Evolutionary conservation across 2,888 invertebrate genomes (phyloP), one percentile per base, ranked within the genome.

Genomic region (Eudasyphora cyanicolor): DNA sequence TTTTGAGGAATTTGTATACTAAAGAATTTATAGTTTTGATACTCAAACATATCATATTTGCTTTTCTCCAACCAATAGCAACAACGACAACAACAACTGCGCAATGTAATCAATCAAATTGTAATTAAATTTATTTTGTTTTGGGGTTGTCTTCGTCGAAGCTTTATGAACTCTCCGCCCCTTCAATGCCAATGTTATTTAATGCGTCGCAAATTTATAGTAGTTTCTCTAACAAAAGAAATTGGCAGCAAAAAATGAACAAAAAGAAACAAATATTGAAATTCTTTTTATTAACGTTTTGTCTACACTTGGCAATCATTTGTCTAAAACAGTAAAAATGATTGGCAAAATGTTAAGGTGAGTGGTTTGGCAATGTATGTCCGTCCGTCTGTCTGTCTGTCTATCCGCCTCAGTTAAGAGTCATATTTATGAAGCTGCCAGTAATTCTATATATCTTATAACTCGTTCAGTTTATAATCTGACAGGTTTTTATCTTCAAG

Each of bases 381-480:
- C n/a, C n/a, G n/a, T n/a, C n/a, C n/a, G n/a, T n/a, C n/a, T n/a
- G n/a, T n/a, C n/a, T n/a, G n/a, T n/a, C n/a, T n/a, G n/a, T n/a
- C n/a, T n/a, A n/a, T n/a, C n/a, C n/a, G n/a, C n/a, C n/a, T n/a
- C n/a, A n/a, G n/a, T n/a, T n/a, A n/a, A n/a, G n/a, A n/a, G n/a
- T n/a, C n/a, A n/a, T n/a, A n/a, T n/a, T n/a, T n/a, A n/a, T n/a
- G n/a, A n/a, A 7, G 21, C 6, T 51, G 38, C 21, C 10, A 64
- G 12, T 14, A 54, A 64, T 19, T 38, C 29, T 35, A 64, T 19
- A 19, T 35, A 35, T 35, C 64, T 38, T 7, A 0, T 38, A 35
- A 38, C 35, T 64, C 38, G 64, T 64, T 64, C 35, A 38, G 38
- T 64, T 54, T 21, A 71, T 71, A 71, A 71, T 71, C 71, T 38